Base-by-base conservation (phyloP, 2,888 invertebrate genomes). In the Incurvaria masculella region DNA sequence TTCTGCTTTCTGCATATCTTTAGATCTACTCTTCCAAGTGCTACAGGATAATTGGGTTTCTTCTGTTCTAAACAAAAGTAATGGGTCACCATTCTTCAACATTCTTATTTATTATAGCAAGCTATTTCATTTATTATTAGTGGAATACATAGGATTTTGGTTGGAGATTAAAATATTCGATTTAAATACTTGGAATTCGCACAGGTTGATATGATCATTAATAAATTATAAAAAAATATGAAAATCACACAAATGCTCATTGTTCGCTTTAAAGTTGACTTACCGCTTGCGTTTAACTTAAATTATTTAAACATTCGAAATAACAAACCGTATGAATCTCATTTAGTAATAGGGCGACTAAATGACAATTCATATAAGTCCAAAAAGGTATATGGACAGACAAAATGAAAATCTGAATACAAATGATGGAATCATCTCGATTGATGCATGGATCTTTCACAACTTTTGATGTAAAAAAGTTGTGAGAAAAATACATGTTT, bases 341-440 rank as follows among this genome's bases (percentile, higher is more conserved):
- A 66, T 75, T 76, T 75, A 72, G 75, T 75, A 61, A 70, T 74
- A 78, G 76, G 76, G 76, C 76, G 73, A 72, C 76, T 76, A 75
- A 78, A 76, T 74, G 76, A 78, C 72, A 72, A 73, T 68, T 63
- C 75, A 76, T 78, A 74, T 75, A 64, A 73, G 68, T 41, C 66
- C 64, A 62, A 65, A 59, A 60, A 69, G 69, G 62, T 72, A 74
- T 76, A 74, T 23, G 4, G 4, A 23, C 23, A 14, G 4, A 23
- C 23, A 14, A 33, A 33, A 33, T 8, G 33, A 33, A 33, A 33
- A 33, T 33, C 14, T 33, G 6, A 33, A 33, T 33, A 14, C 33
- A 4, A 33, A n/a, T 8, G 33, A 33, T 33, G 33, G 11, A 33
- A n/a, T n/a, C 33, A 8, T 33, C 14, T 33, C 8, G 21, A 43